These are phyloP conservation scores for Adelges cooleyi DNA, from an alignment of 1,140 invertebrate species.

Conservation along the genomic window DNA sequence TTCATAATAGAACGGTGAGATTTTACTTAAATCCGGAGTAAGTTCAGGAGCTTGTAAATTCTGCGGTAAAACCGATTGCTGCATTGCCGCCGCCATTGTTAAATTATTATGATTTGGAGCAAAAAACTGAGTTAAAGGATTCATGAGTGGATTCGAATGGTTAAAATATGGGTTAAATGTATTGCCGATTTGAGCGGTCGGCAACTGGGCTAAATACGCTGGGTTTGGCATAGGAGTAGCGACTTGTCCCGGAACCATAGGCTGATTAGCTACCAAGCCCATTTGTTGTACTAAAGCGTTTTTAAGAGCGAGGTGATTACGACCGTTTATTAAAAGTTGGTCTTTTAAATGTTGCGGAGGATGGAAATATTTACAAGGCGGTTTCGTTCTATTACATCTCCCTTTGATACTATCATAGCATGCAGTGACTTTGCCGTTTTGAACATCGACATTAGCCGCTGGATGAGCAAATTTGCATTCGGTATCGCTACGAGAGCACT, in stretches of 20 bases:
- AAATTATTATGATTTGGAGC: conserved; percentile 67
- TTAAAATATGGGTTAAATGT: conserved; percentile 80
- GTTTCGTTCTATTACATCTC: conserved; percentile 97
- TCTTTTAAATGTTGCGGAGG: conserved; percentile 99
- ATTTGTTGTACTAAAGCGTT: conserved; percentile 93
- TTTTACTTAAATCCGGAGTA: conserved; percentile 4
- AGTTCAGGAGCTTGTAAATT: conserved; percentile 41
- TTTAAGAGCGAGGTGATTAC: conserved; percentile 96
- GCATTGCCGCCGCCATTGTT: conserved; percentile 60
- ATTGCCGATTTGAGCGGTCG: conserved; percentile 57
- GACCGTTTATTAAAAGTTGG: conserved; percentile 97
- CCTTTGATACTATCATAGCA: conserved; percentile 99
- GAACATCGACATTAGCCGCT: conserved; percentile 96
- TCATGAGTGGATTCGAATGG: conserved; percentile 57
- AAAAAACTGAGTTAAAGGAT: conserved; percentile 63
- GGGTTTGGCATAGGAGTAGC: conserved; percentile 56
- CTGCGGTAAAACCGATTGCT: conserved; percentile 73
- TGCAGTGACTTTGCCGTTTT: conserved; percentile 98
- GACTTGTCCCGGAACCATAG: conserved; percentile 77
- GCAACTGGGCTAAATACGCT: conserved; percentile 17
- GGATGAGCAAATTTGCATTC: conserved; percentile 99
- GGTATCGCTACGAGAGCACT: conserved; percentile 94
- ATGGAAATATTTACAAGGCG: conserved; percentile 99
- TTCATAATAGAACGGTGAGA: conserved; percentile 11
- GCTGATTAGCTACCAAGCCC: conserved; percentile 75